A percentile compares a stretch with the other conserved stretches of the same genome.
Evolutionary conservation across 2,888 invertebrate species (phyloP).

Genomic region (Andrena marginata): DNA sequence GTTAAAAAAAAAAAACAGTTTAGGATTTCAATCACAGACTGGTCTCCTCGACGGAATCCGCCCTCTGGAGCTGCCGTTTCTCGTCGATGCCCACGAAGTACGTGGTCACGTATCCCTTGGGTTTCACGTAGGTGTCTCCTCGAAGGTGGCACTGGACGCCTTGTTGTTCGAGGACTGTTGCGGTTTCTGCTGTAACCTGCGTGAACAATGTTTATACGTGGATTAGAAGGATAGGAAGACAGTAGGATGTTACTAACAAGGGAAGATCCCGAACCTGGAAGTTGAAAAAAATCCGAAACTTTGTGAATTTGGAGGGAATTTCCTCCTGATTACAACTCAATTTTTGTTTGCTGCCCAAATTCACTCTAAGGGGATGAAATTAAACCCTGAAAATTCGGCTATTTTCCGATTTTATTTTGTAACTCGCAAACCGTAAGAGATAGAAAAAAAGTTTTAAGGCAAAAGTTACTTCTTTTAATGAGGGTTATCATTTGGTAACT

Average conservation of each 20-base stretch:
- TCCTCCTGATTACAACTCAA: no score
- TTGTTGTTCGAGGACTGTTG: slow-evolving; percentile 88
- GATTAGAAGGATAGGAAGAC: neutral
- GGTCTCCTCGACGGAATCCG: slow-evolving; percentile 77
- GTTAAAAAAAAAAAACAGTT: slow-evolving; percentile 14
- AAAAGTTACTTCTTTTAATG: no score
- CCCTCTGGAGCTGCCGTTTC: slow-evolving; percentile 79
- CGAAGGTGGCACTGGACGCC: slow-evolving; percentile 90
- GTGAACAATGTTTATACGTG: neutral
- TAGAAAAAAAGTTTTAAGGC: no score
- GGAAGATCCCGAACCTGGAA: no score
- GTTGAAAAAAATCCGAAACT: no score
- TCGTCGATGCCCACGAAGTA: slow-evolving; percentile 90
- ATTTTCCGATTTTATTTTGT: no score
- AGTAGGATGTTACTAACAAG: neutral
- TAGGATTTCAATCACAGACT: slow-evolving; percentile 73
- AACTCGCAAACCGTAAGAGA: no score
- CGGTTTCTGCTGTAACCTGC: slow-evolving; percentile 90
- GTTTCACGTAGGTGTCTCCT: slow-evolving; percentile 91
- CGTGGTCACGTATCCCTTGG: slow-evolving; percentile 89
- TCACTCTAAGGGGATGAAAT: no score
- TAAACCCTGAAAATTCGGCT: no score
- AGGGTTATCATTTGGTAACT: no score
- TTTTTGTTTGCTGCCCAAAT: no score
- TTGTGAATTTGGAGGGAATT: no score